Base-by-base conservation (phyloP, 2,888 invertebrate genomes). In the Chrysopilus asiliformis region DNA sequence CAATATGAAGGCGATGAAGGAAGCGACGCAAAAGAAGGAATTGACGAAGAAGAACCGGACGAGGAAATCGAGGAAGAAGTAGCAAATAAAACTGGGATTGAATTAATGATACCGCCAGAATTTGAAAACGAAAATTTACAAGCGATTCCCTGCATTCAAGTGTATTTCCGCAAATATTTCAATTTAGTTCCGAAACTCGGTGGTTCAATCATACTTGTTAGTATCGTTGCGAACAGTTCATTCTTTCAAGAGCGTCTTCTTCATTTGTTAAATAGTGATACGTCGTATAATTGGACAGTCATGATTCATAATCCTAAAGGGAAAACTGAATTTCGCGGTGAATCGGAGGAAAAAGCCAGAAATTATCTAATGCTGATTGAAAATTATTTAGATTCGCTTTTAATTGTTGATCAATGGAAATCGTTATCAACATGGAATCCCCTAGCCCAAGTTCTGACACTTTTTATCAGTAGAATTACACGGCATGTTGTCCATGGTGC, bases 371-470 rank as follows among this genome's bases (percentile, higher is more conserved):
- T 57, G 2, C 45, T 60, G 4, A 43, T 60, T 7, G 50, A 53
- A 8, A 52, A 53, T 3, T 51, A 54, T n/a, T 55, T 51, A 3
- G 57, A 60, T 37, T 40, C 62, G 18, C 49, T 53, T 15, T 53
- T 53, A 13, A 46, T 53, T 4, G 50, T 60, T 5, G 48, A 47
- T 5, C 45, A 52, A 30, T 60, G 57, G 55, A 55, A 52, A 38
- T 39, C 36, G 1, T 48, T 51, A 41, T 14, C 51, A 0, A 59
- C 59, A 42, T 62, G 62, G 61, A 62, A 62, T 48, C 56, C 61
- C 0, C 20, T 59, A 35, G 60, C 62, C 1, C 59, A 61, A 36
- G 58, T 62, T 34, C 51, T 63, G 1, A 55, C 60, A 3, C 51
- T 51, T 8, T 35, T 61, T 25, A 45, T 52, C 1, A 27, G 55